phyloP scores from a whole-genome alignment of 2,113 vertebrate species.

The Nannospalax galili region DNA sequence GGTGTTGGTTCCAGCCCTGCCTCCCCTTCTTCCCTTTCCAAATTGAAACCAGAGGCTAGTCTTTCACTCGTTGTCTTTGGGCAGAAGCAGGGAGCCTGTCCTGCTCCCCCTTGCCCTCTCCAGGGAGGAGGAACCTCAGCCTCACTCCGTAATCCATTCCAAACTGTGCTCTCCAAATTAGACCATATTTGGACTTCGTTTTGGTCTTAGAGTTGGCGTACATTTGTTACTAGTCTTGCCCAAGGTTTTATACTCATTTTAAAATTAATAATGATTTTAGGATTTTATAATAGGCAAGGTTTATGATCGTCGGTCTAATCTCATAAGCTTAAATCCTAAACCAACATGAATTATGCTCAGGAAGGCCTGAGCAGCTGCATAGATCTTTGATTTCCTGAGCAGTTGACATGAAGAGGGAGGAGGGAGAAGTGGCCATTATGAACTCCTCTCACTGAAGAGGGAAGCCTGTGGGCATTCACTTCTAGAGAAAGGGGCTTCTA shows the following conservation, averaged over 20 bases:
- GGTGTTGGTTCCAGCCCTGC: fast-evolving
- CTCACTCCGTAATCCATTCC: neutral
- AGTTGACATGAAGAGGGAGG: neutral
- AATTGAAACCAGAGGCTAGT: neutral
- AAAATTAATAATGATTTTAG: constrained; percentile 80
- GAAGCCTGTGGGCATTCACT: neutral
- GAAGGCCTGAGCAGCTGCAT: neutral
- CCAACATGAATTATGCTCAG: constrained; percentile 65
- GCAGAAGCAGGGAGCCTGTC: neutral
- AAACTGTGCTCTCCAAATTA: constrained; percentile 64
- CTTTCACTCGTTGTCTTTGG: neutral
- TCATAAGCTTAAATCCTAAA: constrained; percentile 75
- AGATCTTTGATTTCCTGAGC: constrained; percentile 66
- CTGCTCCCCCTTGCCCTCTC: neutral
- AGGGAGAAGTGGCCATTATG: neutral
- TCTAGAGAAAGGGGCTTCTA: neutral
- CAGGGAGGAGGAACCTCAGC: neutral
- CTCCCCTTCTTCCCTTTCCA: neutral
- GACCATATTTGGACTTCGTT: constrained; percentile 63
- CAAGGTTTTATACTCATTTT: constrained; percentile 76
- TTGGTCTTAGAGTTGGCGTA: constrained; percentile 52
- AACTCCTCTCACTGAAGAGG: neutral
- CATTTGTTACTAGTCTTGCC: constrained; percentile 72
- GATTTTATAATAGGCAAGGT: constrained; percentile 76
- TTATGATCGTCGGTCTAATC: constrained; percentile 75